phyloP scores from a whole-genome alignment of 2,888 invertebrate genomes.

The Dichetophora obliterata region DNA sequence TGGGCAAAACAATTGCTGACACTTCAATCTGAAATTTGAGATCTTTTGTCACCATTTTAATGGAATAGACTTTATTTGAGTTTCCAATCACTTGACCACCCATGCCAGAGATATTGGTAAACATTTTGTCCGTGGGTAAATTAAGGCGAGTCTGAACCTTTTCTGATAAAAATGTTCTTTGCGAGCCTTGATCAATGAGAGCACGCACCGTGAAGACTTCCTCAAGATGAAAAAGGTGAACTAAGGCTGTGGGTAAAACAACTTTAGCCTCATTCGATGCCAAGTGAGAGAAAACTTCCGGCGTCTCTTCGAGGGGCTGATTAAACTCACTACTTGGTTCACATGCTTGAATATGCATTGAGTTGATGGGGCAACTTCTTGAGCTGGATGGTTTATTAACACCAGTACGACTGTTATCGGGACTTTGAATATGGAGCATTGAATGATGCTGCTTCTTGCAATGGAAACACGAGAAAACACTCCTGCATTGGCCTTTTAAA shows the following conservation, averaged over 20 bases:
- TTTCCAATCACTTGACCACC: constrained; percentile 3
- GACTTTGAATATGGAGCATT: not conserved
- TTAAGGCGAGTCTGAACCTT: not conserved
- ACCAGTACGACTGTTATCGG: not conserved
- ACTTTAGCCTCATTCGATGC: not conserved
- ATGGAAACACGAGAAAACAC: too few species aligned
- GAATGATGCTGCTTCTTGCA: not conserved
- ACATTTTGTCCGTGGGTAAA: constrained; percentile 13
- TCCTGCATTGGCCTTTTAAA: too few species aligned
- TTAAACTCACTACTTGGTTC: not conserved
- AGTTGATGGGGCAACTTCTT: not conserved
- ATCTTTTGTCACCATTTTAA: too few species aligned
- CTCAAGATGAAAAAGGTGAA: constrained; percentile 9
- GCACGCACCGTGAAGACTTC: constrained; percentile 32
- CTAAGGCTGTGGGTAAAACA: not conserved
- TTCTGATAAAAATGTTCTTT: constrained; percentile 27
- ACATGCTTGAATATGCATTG: not conserved
- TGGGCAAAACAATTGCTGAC: not conserved
- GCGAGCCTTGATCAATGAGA: constrained; percentile 36
- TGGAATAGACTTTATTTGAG: too few species aligned
- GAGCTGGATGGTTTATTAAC: not conserved
- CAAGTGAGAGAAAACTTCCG: not conserved
- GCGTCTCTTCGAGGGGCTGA: too few species aligned
- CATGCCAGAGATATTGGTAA: constrained; percentile 31
- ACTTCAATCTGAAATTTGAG: too few species aligned